Evolutionary conservation across 1,140 invertebrate species (phyloP).

Genomic region (Nymphalis io): DNA sequence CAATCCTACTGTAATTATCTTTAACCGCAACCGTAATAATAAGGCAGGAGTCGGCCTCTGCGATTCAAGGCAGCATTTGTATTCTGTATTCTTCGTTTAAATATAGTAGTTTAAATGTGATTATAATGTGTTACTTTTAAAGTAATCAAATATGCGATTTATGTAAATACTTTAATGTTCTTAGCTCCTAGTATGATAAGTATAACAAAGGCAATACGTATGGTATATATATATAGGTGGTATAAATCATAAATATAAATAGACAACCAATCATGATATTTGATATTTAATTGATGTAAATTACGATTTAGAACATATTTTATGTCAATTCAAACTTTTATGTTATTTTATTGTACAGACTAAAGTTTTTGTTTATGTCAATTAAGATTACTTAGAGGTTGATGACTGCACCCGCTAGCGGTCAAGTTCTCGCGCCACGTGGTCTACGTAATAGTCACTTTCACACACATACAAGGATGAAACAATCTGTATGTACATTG

Average conservation of each 20-base stretch:
- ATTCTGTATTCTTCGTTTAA: background rate
- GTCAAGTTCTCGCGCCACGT: conserved; percentile 59
- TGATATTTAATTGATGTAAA: too few relatives aligned
- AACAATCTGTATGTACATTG: background rate
- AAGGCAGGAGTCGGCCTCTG: conserved; percentile 44
- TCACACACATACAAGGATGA: conserved; percentile 3
- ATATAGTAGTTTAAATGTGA: background rate
- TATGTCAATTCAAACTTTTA: too few relatives aligned
- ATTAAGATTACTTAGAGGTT: conserved; percentile 35
- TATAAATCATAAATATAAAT: too few relatives aligned
- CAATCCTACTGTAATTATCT: conserved; percentile 62
- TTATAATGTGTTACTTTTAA: too few relatives aligned
- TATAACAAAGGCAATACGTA: too few relatives aligned
- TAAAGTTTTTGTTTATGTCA: background rate
- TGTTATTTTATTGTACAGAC: too few relatives aligned
- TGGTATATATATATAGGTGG: too few relatives aligned
- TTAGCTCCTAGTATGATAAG: too few relatives aligned
- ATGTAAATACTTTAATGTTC: too few relatives aligned
- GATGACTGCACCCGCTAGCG: conserved; percentile 39
- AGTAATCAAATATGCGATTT: too few relatives aligned
- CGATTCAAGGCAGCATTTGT: conserved; percentile 28
- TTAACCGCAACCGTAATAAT: conserved; percentile 57
- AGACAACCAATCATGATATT: too few relatives aligned
- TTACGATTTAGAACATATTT: too few relatives aligned
- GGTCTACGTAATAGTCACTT: conserved; percentile 24